phyloP scores from a whole-genome alignment of 2,797 vertebrate species.

The Microchirus variegatus region DNA sequence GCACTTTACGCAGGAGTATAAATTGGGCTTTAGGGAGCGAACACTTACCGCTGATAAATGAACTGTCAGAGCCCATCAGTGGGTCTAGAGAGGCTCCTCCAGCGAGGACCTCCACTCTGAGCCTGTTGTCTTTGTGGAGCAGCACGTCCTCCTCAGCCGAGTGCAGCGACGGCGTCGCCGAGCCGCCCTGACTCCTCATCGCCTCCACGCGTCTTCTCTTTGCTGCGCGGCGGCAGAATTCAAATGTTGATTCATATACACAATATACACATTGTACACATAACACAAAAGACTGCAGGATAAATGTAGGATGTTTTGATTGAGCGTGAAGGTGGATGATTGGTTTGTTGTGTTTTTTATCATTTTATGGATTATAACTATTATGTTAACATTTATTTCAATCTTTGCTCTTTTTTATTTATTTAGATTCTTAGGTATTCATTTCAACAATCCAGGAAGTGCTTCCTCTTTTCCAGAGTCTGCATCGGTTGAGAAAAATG shows the following conservation, averaged over 20 bases:
- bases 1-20: neutral
- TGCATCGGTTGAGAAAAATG: too few species aligned
- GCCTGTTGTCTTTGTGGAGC: slow-evolving; percentile 43
- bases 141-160: slow-evolving; percentile 58
- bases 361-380: too few species aligned
- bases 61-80: slow-evolving; percentile 49
- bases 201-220: slow-evolving; percentile 55
- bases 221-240: slow-evolving; percentile 37
- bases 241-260: neutral
- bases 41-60: slow-evolving; percentile 65
- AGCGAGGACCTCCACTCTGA: slow-evolving; percentile 60
- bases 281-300: too few species aligned
- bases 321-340: too few species aligned
- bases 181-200: slow-evolving; percentile 40
- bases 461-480: too few species aligned
- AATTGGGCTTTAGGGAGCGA: too few species aligned
- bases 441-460: too few species aligned
- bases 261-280: too few species aligned
- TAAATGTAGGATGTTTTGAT: too few species aligned
- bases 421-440: too few species aligned
- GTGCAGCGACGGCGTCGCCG: slow-evolving; percentile 42
- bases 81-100: slow-evolving; percentile 52
- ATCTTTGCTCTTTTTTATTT: too few species aligned
- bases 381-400: too few species aligned
- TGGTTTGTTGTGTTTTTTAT: neutral